A percentile compares a stretch with the other conserved stretches of the same genome.
Evolutionary conservation across 2,113 vertebrate species (phyloP).

Genomic region (Strix uralensis): DNA sequence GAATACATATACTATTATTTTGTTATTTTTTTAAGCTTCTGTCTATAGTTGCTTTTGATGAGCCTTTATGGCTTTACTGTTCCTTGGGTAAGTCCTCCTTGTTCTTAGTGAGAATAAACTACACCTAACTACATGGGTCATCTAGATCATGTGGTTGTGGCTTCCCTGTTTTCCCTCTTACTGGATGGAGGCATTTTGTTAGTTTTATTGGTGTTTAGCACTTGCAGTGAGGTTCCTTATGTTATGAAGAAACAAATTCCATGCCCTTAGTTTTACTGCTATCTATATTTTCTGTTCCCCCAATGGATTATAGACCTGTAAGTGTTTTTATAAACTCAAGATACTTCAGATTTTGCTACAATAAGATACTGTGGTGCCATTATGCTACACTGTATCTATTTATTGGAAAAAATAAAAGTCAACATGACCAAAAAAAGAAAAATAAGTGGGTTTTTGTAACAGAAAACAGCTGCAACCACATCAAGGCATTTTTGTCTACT

Average conservation of each 20-base stretch:
- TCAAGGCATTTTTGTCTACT: slow-evolving; percentile 63
- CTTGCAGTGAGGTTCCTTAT: background rate
- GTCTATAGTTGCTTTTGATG: background rate
- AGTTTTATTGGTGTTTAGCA: background rate
- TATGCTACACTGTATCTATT: background rate
- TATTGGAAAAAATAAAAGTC: background rate
- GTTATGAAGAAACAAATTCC: background rate
- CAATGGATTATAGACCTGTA: background rate
- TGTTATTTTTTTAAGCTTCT: background rate
- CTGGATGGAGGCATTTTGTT: background rate
- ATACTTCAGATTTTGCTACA: background rate
- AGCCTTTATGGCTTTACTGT: background rate
- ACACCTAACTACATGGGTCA: background rate
- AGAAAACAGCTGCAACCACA: slow-evolving; percentile 66
- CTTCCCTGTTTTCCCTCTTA: background rate
- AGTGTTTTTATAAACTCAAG: background rate
- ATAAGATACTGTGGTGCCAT: background rate
- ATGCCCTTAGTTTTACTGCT: background rate
- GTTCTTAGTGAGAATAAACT: background rate
- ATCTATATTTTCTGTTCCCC: background rate
- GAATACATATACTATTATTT: background rate
- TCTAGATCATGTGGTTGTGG: background rate
- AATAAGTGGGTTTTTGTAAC: background rate
- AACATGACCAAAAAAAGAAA: background rate
- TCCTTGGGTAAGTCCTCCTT: background rate